phyloP scores from a whole-genome alignment of 2,888 invertebrate species.

The Folsomia manolachei region DNA sequence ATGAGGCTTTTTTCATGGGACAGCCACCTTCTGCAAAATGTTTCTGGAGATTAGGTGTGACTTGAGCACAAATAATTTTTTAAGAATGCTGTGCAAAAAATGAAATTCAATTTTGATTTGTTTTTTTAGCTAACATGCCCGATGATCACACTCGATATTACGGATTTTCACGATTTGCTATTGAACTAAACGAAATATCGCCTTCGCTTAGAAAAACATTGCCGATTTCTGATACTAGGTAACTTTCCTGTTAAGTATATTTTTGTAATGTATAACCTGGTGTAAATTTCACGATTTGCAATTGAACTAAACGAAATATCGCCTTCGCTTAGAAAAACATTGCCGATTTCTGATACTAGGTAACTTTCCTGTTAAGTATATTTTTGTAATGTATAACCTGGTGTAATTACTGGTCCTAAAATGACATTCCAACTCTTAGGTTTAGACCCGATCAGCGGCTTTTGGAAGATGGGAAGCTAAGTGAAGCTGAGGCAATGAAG shows the following conservation, averaged over 20 bases:
- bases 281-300: slow-evolving; percentile 78
- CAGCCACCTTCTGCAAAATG: slow-evolving; percentile 69
- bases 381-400: too few species aligned
- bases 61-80: neutral
- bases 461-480: slow-evolving; percentile 71
- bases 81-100: neutral
- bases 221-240: slow-evolving; percentile 69
- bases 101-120: slow-evolving; percentile 15
- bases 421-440: slow-evolving; percentile 53
- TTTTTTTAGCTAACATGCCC: slow-evolving; percentile 68
- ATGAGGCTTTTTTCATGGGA: slow-evolving; percentile 73
- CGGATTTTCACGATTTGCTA: slow-evolving; percentile 80
- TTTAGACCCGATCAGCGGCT: slow-evolving; percentile 74
- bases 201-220: slow-evolving; percentile 62
- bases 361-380: slow-evolving; percentile 6
- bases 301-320: slow-evolving; percentile 78
- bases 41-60: slow-evolving; percentile 71
- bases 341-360: slow-evolving; percentile 21
- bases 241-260: slow-evolving; percentile 11
- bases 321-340: slow-evolving; percentile 60
- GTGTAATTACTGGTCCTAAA: neutral
- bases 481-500: slow-evolving; percentile 69
- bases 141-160: slow-evolving; percentile 76
- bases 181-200: slow-evolving; percentile 75
- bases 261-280: too few species aligned